Conservation (phyloP, 2,113 vertebrate species). For the Tamias sibiricus region DNA sequence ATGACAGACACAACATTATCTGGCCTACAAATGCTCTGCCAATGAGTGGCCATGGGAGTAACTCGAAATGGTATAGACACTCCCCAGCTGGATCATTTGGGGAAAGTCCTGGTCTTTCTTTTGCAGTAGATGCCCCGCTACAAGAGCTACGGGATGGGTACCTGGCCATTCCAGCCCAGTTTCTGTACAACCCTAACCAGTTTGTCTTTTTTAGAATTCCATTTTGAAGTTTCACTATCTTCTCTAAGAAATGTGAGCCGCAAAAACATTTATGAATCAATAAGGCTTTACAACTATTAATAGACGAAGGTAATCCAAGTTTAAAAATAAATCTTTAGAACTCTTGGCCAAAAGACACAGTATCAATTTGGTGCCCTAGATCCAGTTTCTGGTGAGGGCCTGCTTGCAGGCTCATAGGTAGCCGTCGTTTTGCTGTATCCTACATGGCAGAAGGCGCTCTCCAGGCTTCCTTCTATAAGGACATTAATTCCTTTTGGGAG, state of each 20-base stretch:
- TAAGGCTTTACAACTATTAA: background rate
- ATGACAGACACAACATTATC: background rate
- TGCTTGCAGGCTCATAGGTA: background rate
- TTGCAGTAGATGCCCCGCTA: background rate
- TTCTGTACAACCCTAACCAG: background rate
- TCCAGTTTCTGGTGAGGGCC: background rate
- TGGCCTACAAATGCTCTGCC: background rate
- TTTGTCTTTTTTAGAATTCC: background rate
- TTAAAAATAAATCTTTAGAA: conserved; percentile 17
- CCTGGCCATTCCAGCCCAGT: background rate
- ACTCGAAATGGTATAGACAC: background rate
- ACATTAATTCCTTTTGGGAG: background rate
- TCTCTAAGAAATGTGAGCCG: background rate
- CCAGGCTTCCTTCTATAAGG: background rate
- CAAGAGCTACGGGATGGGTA: background rate
- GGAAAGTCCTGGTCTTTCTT: background rate
- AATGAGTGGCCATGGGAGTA: background rate
- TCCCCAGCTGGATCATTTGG: background rate
- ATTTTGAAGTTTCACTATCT: background rate
- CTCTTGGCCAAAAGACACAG: background rate
- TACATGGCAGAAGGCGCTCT: background rate
- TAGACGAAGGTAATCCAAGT: background rate
- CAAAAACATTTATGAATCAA: background rate
- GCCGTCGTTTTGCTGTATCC: background rate
- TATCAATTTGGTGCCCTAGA: background rate